These are phyloP conservation scores for Mungos mungo DNA, from an alignment of 2,113 vertebrate genomes.

Conservation along the genomic window DNA sequence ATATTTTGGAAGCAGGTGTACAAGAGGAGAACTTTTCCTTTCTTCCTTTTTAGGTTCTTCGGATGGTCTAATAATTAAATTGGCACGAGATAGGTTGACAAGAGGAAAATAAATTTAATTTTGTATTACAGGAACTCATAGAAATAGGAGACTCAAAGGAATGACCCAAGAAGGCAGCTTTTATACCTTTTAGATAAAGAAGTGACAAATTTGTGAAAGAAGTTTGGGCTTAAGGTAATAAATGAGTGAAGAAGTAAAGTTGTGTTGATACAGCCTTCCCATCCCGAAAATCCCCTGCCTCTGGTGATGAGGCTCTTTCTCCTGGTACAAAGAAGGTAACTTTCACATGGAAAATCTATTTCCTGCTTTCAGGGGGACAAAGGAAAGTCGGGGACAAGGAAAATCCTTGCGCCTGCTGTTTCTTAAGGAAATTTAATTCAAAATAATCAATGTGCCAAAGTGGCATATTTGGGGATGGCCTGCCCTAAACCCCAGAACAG, in stretches of 20 bases:
- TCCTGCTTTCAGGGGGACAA: neutral
- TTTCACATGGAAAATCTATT: neutral
- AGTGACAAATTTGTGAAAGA: neutral
- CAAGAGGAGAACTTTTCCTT: neutral
- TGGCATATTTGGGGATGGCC: neutral
- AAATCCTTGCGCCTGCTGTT: neutral
- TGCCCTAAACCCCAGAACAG: neutral
- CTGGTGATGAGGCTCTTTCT: neutral
- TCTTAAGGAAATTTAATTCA: neutral
- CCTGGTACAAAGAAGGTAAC: neutral
- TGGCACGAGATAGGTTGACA: neutral
- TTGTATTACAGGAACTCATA: neutral
- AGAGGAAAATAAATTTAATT: neutral
- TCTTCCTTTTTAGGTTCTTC: neutral
- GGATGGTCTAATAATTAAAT: neutral
- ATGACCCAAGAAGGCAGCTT: neutral
- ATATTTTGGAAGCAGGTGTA: conserved; percentile 22
- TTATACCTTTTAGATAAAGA: neutral
- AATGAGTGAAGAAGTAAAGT: neutral
- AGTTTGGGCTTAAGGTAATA: neutral
- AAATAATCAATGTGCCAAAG: neutral
- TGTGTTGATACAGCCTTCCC: neutral
- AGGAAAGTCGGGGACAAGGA: neutral
- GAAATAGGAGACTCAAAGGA: neutral
- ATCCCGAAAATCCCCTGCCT: neutral